Evolutionary conservation across 1,140 invertebrate genomes (phyloP), one percentile per base, ranked within the genome.

Genomic region (Sesamia nonagrioides): DNA sequence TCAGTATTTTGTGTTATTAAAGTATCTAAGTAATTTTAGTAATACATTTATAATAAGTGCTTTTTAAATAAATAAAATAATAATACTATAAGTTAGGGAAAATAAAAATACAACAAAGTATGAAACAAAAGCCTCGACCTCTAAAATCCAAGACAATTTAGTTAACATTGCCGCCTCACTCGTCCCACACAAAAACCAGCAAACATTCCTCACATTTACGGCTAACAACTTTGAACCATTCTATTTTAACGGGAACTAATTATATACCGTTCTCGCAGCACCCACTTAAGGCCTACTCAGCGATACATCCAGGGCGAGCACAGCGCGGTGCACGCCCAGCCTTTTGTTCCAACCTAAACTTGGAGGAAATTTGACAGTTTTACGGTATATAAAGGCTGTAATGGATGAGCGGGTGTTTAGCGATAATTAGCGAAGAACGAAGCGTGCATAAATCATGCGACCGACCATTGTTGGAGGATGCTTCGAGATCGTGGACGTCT

Each of bases 391-490:
- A 83, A 85, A 85, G 78, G 79, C 50, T 74, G 77, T 83, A 83
- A 83, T 83, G 78, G 79, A 85, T 78, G 82, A 79, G 75, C 68
- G 83, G 81, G 63, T 87, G 81, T 87, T 87, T 87, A 87, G 80
- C 81, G 81, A 86, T 86, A 86, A 87, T 87, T 87, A 87, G 82
- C 78, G 79, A 66, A 63, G 82, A 71, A 71, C 50, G 78, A 56
- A 77, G 75, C 71, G 79, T 82, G 81, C 86, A 86, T 87, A 86
- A 87, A 86, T 87, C 86, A 87, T 83, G 76, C 54, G 37, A 71
- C 45, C 35, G 56, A 52, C 69, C 74, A 76, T 81, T 83, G 85
- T 86, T 60, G 60, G 54, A 27, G 3, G 54, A 27, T 18, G 37
- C 35, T 21, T 15, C 27, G 61, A 21, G 42, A 69, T 45, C 13